These are phyloP conservation scores for Bombyx mori DNA, from an alignment of 1,140 invertebrate genomes.

Conservation along the genomic window ASM3026992v2 NC_085121.1:11766001-11766500, in stretches of 20 bases:
- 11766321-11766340: too few species aligned
- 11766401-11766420: too few species aligned
- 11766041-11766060: too few species aligned
- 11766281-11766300: too few species aligned
- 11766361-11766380: background rate
- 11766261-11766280: background rate
- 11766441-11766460: too few species aligned
- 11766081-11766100: background rate
- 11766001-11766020: too few species aligned
- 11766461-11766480: too few species aligned
- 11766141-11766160: conserved; percentile 6
- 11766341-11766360: too few species aligned
- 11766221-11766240: conserved; percentile 59
- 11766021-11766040: background rate
- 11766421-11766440: too few species aligned
- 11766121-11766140: background rate
- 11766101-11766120: background rate
- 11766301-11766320: too few species aligned
- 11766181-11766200: conserved; percentile 61
- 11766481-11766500: too few species aligned
- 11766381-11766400: too few species aligned
- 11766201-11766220: conserved; percentile 54
- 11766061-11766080: background rate
- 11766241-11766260: conserved; percentile 60
- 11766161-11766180: conserved; percentile 68